Percentiles rank a stretch among this genome's conserved stretches.
These are phyloP conservation scores for Discoglossus pictus DNA, from an alignment of 2,797 vertebrate species.

Conservation along the genomic window DNA sequence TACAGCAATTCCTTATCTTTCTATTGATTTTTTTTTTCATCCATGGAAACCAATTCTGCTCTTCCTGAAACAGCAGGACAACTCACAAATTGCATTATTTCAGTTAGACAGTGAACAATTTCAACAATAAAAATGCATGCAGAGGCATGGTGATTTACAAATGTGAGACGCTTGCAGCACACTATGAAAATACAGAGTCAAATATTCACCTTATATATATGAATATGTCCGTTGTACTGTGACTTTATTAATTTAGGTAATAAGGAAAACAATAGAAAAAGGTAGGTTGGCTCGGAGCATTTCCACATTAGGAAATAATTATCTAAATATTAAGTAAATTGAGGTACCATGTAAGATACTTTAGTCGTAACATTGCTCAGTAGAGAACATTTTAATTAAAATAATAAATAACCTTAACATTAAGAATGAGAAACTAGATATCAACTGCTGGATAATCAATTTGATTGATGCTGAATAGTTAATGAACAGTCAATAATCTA, in stretches of 20 bases:
- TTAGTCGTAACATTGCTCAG: conserved; percentile 29
- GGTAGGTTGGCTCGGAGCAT: conserved; percentile 24
- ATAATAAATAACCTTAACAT: conserved; percentile 40
- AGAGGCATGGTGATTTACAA: conserved; percentile 5
- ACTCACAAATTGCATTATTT: conserved; percentile 36
- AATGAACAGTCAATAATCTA: too few relatives aligned
- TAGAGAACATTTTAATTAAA: conserved; percentile 25
- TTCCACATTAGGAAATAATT: conserved; percentile 7
- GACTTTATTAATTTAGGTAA: conserved; percentile 34
- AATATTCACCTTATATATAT: conserved; percentile 21
- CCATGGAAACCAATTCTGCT: conserved; percentile 27
- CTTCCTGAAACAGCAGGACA: conserved; percentile 27
- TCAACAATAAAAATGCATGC: conserved; percentile 12
- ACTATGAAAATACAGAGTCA: neutral
- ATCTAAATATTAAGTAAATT: conserved; percentile 43
- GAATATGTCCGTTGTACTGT: conserved; percentile 1
- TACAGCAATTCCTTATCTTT: conserved; percentile 34
- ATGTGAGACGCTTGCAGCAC: neutral
- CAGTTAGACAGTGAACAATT: conserved; percentile 29
- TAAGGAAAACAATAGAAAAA: conserved; percentile 25
- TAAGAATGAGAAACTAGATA: too few relatives aligned
- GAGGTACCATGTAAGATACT: conserved; percentile 6
- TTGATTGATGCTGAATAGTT: too few relatives aligned
- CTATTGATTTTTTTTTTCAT: conserved; percentile 42
- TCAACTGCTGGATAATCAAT: too few relatives aligned